phyloP scores from a whole-genome alignment of 2,113 vertebrate genomes.

The Oophaga pumilio region DNA sequence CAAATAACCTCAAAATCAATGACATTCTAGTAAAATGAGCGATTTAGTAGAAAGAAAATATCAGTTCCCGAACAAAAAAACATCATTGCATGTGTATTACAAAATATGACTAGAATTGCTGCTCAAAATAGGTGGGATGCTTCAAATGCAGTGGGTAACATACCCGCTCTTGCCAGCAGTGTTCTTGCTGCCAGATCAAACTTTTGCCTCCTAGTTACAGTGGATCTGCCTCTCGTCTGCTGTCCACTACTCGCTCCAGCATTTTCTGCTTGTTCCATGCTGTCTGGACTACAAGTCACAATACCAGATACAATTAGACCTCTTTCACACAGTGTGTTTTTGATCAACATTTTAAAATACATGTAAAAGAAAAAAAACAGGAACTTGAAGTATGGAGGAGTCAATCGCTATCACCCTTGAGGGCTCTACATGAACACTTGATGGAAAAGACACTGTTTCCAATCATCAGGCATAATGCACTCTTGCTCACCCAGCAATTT shows the following conservation, averaged over 20 bases:
- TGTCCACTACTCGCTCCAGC: constrained; percentile 80
- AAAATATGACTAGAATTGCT: not conserved
- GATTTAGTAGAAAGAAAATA: too few species aligned
- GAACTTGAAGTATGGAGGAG: not conserved
- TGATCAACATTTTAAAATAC: not conserved
- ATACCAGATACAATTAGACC: not conserved
- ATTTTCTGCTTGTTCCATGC: constrained; percentile 84
- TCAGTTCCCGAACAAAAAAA: too few species aligned
- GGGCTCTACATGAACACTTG: too few species aligned
- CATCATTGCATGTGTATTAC: not conserved
- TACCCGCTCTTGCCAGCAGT: constrained; percentile 91
- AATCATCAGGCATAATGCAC: too few species aligned
- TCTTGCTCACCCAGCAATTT: too few species aligned
- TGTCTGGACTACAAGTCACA: constrained; percentile 79
- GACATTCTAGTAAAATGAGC: too few species aligned
- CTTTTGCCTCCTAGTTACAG: constrained; percentile 87
- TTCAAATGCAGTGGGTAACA: not conserved
- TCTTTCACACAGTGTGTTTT: not conserved
- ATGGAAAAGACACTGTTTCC: too few species aligned
- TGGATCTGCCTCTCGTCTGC: constrained; percentile 80
- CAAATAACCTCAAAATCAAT: too few species aligned
- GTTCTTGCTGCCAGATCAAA: constrained; percentile 95
- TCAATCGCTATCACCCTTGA: too few species aligned
- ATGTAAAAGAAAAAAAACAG: not conserved
- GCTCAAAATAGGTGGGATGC: not conserved